Percentiles rank a stretch among this genome's conserved stretches.
These are phyloP conservation scores for Parazoanthus atlanticus DNA, from an alignment of 92 coral and sea anemone species.

Conservation along the genomic window DNA sequence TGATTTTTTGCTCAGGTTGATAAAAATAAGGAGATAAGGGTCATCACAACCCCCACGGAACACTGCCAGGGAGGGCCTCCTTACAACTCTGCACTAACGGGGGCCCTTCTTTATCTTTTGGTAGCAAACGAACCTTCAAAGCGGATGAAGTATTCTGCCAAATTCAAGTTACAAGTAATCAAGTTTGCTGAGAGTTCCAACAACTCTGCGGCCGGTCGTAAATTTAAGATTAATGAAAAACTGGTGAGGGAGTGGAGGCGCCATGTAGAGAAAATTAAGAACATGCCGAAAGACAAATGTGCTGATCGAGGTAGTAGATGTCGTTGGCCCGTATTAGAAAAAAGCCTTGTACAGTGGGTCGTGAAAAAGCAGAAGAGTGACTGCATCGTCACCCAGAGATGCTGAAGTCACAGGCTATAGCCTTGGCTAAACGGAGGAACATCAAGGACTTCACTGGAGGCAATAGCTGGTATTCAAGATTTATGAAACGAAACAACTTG, in stretches of 20 bases:
- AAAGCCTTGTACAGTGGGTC: conserved; percentile 16
- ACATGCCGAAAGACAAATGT: conserved; percentile 18
- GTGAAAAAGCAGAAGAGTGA: not conserved
- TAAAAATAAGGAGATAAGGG: too few relatives aligned
- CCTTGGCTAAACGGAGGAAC: not conserved
- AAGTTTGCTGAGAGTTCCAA: not conserved
- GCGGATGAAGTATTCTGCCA: conserved; percentile 3
- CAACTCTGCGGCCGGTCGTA: conserved; percentile 32
- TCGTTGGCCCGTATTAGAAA: conserved; percentile 40
- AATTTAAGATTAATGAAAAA: conserved; percentile 26
- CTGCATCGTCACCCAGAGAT: not conserved
- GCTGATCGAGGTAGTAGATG: conserved; percentile 42
- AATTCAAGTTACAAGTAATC: not conserved
- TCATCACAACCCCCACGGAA: too few relatives aligned
- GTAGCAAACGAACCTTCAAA: not conserved
- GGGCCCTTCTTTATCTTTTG: not conserved
- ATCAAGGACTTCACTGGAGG: not conserved
- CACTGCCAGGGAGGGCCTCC: too few relatives aligned
- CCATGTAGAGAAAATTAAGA: conserved; percentile 8
- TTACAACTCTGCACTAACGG: too few relatives aligned
- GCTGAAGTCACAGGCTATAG: too few relatives aligned
- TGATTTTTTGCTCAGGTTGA: too few relatives aligned
- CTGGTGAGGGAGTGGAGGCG: conserved; percentile 39
- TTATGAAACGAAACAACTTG: not conserved
- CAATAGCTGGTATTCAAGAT: not conserved